phyloP scores from a whole-genome alignment of 2,113 vertebrate genomes.

The Podiceps cristatus region DNA sequence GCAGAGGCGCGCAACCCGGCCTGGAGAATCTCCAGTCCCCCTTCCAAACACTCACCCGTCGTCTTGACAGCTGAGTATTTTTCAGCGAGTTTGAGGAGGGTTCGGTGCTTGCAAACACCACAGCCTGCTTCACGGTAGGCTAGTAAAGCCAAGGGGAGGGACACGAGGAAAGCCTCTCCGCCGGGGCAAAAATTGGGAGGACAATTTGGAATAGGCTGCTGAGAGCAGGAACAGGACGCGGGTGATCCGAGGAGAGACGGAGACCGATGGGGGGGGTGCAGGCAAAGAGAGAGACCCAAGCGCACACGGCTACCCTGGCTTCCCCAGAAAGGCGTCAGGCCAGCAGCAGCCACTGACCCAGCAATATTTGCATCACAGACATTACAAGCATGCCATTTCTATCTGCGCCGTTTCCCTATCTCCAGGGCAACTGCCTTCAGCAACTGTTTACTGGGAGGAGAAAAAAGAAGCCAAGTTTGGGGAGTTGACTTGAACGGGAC shows the following conservation, averaged over 20 bases:
- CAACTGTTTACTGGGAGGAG: slow-evolving; percentile 21
- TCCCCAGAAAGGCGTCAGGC: not conserved
- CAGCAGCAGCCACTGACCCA: slow-evolving; percentile 34
- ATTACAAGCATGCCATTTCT: slow-evolving; percentile 23
- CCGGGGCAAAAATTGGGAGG: not conserved
- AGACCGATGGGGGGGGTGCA: not conserved
- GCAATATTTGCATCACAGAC: slow-evolving; percentile 23
- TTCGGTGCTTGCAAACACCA: not conserved
- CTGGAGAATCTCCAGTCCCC: not conserved
- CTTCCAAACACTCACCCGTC: not conserved
- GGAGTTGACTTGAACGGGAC: not conserved
- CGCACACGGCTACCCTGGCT: accelerated
- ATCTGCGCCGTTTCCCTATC: not conserved
- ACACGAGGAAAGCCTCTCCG: accelerated
- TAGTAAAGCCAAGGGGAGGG: not conserved
- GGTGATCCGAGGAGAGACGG: not conserved
- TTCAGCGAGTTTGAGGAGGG: not conserved
- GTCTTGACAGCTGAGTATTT: not conserved
- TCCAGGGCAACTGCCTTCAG: slow-evolving; percentile 58
- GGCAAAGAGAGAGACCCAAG: not conserved
- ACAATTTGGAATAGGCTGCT: not conserved
- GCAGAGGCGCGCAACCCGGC: not conserved
- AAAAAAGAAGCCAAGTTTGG: not conserved
- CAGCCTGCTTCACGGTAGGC: not conserved
- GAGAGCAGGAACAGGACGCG: not conserved